Evolutionary conservation across 2,888 invertebrate genomes (phyloP), one percentile per base, ranked within the genome.

Genomic region (Sminthurides aquaticus): DNA sequence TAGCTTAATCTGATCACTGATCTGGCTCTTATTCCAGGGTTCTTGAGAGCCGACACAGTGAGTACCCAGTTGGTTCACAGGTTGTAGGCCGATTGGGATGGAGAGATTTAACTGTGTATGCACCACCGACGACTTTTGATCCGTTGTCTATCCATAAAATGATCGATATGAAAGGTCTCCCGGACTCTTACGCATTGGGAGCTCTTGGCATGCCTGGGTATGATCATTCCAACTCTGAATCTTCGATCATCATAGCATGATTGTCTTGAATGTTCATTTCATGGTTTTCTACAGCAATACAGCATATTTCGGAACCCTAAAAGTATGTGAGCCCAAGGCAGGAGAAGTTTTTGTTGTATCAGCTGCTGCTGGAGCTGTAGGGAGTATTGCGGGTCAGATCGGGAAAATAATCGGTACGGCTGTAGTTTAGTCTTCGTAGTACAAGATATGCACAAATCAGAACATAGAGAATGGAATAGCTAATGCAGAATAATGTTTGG

Each of bases 331-430:
- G 67, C 87, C 89, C 1, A 86, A 87, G 78, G 73, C 82, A 2
- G 88, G 87, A 11, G 89, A 90, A 78, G 86, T 86, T 0, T 82
- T 90, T 18, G 85, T 87, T 1, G 84, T 90, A 1, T 86, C 84
- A 28, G 86, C 86, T 3, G 90, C 89, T 18, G 89, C 87, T 25
- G 90, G 90, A 25, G 56, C 62, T 26, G 89, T 90, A 18, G 90
- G 90, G 3, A 85, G 84, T 66, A 82, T 86, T 58, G 89, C 88
- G 27, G 89, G 89, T 1, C 90, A 90, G 80, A 87, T 90, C 69
- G 90, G 85, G 1, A 89, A 89, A 79, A 82, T 86, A 58, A 81
- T 86, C 78, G 87, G 84, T 80, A 79, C 26, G 26, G 18, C 60
- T 22, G n/a, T n/a, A n/a, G n/a, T n/a, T n/a, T n/a, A n/a, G n/a